phyloP scores from a whole-genome alignment of 2,888 invertebrate genomes.

The Cyaniris semiargus region DNA sequence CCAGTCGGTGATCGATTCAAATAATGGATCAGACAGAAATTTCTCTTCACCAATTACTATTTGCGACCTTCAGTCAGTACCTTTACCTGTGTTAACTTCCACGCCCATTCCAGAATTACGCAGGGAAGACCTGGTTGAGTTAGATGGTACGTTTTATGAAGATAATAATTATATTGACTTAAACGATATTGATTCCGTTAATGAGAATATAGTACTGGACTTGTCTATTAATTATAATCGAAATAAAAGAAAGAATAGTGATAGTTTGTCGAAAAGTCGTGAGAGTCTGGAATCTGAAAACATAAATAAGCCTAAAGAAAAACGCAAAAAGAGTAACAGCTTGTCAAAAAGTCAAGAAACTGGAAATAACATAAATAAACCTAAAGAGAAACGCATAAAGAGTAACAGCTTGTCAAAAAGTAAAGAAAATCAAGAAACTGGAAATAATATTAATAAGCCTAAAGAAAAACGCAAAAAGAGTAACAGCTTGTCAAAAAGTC shows the following conservation, averaged over 20 bases:
- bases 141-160: not conserved
- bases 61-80: not conserved
- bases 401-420: no score
- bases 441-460: no score
- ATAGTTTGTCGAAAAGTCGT: not conserved
- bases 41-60: not conserved
- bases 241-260: not conserved
- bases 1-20: not conserved
- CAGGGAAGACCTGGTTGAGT: not conserved
- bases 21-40: not conserved
- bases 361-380: no score
- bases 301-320: not conserved
- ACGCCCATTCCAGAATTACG: slow-evolving; percentile 1
- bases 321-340: not conserved
- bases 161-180: not conserved
- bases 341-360: not conserved
- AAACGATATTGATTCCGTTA: not conserved
- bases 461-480: no score
- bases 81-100: not conserved
- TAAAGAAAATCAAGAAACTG: no score
- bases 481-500: no score
- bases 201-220: not conserved
- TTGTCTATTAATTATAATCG: not conserved
- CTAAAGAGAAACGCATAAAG: no score
- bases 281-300: not conserved